A percentile compares a stretch with the other conserved stretches of the same genome.
These are phyloP conservation scores for Chlorodrepanis virens DNA, from an alignment of 2,113 vertebrate genomes.

Conservation along the genomic window DNA sequence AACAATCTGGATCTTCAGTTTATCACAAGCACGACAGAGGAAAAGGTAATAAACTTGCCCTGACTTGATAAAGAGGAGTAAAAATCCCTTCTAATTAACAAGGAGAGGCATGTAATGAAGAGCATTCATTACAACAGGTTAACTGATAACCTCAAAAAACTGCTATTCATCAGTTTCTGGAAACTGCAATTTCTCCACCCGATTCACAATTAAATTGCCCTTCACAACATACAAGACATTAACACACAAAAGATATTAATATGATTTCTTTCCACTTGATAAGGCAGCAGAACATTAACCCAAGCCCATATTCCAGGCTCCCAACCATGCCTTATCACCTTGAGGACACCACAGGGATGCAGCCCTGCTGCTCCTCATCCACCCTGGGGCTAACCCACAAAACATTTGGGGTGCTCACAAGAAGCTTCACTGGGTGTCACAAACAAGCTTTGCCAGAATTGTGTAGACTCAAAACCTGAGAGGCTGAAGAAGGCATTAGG, in stretches of 20 bases:
- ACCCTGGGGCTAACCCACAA: not conserved
- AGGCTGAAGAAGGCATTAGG: not conserved
- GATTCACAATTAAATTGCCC: constrained; percentile 17
- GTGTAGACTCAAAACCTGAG: not conserved
- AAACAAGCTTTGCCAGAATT: not conserved
- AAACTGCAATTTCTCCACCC: constrained; percentile 32
- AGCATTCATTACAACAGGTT: constrained; percentile 70
- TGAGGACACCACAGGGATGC: not conserved
- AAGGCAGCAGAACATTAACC: not conserved
- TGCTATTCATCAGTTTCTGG: constrained; percentile 38
- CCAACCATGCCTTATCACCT: not conserved
- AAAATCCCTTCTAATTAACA: constrained; percentile 72
- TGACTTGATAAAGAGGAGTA: constrained; percentile 65
- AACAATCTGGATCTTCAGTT: constrained; percentile 2
- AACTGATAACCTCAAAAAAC: constrained; percentile 65
- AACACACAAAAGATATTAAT: not conserved
- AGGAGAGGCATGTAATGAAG: constrained; percentile 60
- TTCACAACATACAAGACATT: not conserved
- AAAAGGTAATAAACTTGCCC: constrained; percentile 34
- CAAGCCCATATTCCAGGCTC: not conserved
- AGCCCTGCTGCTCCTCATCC: not conserved
- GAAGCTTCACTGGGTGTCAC: not conserved
- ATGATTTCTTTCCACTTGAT: not conserved
- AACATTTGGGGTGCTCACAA: not conserved
- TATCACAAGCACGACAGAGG: not conserved